Evolutionary conservation across 1,140 invertebrate genomes (phyloP), one percentile per base, ranked within the genome.

Genomic region (Aporrectodea caliginosa): DNA sequence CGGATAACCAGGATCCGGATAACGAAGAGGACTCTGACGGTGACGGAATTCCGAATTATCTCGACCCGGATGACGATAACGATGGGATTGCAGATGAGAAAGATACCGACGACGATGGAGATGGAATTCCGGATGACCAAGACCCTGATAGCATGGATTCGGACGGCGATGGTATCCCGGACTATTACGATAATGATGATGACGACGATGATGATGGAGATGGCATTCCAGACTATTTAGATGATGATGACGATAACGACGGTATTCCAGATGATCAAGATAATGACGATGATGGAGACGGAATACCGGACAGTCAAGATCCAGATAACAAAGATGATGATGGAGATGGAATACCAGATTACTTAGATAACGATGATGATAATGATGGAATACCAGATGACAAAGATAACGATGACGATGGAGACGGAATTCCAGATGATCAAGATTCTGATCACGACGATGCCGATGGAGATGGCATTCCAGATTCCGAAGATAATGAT

Each of bases 191-290:
- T 27, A 68, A 78, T n/a, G 69, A 78, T 68, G 68, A 78, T 69
- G 77, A 78, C 69, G 75, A 68, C 43, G 75, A 77, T n/a, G n/a
- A n/a, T n/a, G n/a, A n/a, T n/a, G 75, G 75, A 14, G 75, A 76
- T 35, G 75, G 75, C 22, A 27, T 35, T 22, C 43, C 75, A 35
- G 75, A 76, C 27, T 0, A 31, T 12, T 6, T 2, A 2, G 70
- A 72, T 27, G n/a, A n/a, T n/a, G n/a, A n/a, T n/a, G n/a, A n/a
- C n/a, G n/a, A n/a, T n/a, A n/a, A n/a, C n/a, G n/a, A n/a, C n/a
- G n/a, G n/a, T n/a, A n/a, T n/a, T n/a, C n/a, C n/a, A n/a, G n/a
- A n/a, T n/a, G n/a, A n/a, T n/a, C n/a, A n/a, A n/a, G 73, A 74
- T 33, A 74, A n/a, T 1, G 73, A 74, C 29, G 35, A 74, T 12